Percentiles rank a stretch among this genome's conserved stretches.
Evolutionary conservation across 2,113 vertebrate genomes (phyloP).

Genomic region (Cebus imitator): DNA sequence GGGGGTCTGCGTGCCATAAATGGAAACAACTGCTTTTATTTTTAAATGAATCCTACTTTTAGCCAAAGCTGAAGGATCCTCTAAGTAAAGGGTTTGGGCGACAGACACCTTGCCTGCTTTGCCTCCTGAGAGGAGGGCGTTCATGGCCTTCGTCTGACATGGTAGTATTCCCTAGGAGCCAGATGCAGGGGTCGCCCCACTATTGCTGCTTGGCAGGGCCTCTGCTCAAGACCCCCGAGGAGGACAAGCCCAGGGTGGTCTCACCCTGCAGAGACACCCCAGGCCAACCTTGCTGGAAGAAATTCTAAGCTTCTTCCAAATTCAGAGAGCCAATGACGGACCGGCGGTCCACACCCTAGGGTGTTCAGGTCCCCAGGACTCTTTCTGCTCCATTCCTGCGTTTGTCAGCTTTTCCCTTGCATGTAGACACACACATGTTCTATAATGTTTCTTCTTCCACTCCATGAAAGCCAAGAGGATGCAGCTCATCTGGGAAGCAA

Average conservation of each 20-base stretch:
- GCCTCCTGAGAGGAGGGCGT: background rate
- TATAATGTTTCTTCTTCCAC: rapidly evolving
- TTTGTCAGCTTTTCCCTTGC: rapidly evolving
- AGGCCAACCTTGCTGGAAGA: rapidly evolving
- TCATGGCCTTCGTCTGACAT: rapidly evolving
- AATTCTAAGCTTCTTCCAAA: rapidly evolving
- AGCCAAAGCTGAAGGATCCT: background rate
- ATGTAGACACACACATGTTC: rapidly evolving
- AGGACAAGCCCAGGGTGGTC: background rate
- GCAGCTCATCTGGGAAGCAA: rapidly evolving
- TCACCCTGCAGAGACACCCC: rapidly evolving
- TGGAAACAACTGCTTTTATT: rapidly evolving
- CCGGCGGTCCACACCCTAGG: rapidly evolving
- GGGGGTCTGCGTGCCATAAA: background rate
- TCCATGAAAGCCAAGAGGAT: background rate
- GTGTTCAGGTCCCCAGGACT: rapidly evolving
- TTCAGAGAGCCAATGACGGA: rapidly evolving
- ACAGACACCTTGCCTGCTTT: background rate
- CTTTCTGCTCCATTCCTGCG: rapidly evolving
- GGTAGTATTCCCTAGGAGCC: rapidly evolving
- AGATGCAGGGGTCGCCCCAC: rapidly evolving
- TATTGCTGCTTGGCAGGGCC: background rate
- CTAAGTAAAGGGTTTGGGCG: rapidly evolving
- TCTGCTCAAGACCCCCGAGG: rapidly evolving
- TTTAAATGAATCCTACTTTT: background rate